These are phyloP conservation scores for Leucophenga montana DNA, from an alignment of 2,888 invertebrate genomes.

Conservation along the genomic window DNA sequence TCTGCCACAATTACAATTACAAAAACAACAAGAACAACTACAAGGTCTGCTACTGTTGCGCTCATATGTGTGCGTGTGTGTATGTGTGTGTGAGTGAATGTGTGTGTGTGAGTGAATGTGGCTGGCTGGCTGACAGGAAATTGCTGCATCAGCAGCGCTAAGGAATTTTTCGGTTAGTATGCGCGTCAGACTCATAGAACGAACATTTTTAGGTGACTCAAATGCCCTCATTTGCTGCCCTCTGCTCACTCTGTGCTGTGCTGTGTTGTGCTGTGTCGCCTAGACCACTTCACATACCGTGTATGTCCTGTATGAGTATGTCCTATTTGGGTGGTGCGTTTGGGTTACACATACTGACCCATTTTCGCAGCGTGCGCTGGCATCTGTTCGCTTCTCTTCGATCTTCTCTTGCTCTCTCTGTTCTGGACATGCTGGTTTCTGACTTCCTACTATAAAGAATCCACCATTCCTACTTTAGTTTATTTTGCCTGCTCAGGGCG, in stretches of 20 bases:
- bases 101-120: too few relatives aligned
- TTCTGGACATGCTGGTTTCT: neutral
- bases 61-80: neutral
- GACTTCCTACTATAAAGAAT: too few relatives aligned
- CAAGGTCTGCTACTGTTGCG: slow-evolving; percentile 7
- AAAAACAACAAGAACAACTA: neutral
- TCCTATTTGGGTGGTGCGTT: neutral
- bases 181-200: neutral
- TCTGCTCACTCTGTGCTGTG: too few relatives aligned
- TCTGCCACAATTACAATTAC: neutral
- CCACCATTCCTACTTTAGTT: too few relatives aligned
- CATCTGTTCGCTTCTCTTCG: neutral
- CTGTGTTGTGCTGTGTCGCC: too few relatives aligned
- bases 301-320: slow-evolving; percentile 32
- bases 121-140: slow-evolving; percentile 45
- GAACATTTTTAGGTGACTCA: slow-evolving; percentile 47
- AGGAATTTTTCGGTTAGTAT: slow-evolving; percentile 62
- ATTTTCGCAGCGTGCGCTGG: slow-evolving; percentile 44
- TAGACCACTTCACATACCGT: slow-evolving; percentile 29
- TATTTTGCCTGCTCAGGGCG: too few relatives aligned
- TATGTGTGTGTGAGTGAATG: neutral
- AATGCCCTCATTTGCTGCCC: slow-evolving; percentile 39
- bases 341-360: slow-evolving; percentile 41
- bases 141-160: slow-evolving; percentile 66
- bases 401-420: slow-evolving; percentile 15